phyloP scores from a whole-genome alignment of 2,113 vertebrate species.

The Chloropsis cyanopogon region DNA sequence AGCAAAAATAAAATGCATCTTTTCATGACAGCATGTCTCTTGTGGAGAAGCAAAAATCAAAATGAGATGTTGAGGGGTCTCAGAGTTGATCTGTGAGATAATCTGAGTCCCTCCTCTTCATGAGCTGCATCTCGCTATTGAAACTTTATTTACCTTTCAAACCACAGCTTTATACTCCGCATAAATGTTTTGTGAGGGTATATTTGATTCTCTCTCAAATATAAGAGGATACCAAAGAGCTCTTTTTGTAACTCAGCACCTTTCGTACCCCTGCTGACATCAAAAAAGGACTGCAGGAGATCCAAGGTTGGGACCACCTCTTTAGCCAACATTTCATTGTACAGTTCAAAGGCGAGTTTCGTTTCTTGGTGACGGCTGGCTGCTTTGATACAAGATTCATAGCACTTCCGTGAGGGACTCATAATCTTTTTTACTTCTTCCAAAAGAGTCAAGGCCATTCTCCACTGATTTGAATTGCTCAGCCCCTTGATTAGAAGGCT shows the following conservation, averaged over 20 bases:
- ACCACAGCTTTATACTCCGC: slow-evolving; percentile 86
- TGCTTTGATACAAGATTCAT: slow-evolving; percentile 79
- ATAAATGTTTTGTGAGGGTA: slow-evolving; percentile 82
- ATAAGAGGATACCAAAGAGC: slow-evolving; percentile 77
- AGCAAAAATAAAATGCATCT: neutral
- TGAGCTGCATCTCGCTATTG: neutral
- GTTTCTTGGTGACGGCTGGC: slow-evolving; percentile 77
- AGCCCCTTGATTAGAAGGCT: slow-evolving; percentile 84
- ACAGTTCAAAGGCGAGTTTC: slow-evolving; percentile 78
- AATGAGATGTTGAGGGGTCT: neutral
- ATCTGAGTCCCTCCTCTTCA: neutral
- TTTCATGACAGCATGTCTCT: neutral
- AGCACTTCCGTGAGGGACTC: slow-evolving; percentile 78
- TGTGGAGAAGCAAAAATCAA: neutral
- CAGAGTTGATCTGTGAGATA: neutral
- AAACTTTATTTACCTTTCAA: slow-evolving; percentile 86
- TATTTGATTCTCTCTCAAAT: slow-evolving; percentile 87
- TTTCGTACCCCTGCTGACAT: slow-evolving; percentile 55
- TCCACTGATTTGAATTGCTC: slow-evolving; percentile 82
- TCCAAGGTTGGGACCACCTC: slow-evolving; percentile 75
- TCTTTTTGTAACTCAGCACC: slow-evolving; percentile 71
- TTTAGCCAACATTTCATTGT: slow-evolving; percentile 77
- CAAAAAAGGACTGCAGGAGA: slow-evolving; percentile 81
- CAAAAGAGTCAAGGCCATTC: slow-evolving; percentile 77
- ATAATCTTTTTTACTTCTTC: slow-evolving; percentile 79